Base-by-base conservation (phyloP, 2,113 vertebrate genomes). In the Gobius niger region DNA sequence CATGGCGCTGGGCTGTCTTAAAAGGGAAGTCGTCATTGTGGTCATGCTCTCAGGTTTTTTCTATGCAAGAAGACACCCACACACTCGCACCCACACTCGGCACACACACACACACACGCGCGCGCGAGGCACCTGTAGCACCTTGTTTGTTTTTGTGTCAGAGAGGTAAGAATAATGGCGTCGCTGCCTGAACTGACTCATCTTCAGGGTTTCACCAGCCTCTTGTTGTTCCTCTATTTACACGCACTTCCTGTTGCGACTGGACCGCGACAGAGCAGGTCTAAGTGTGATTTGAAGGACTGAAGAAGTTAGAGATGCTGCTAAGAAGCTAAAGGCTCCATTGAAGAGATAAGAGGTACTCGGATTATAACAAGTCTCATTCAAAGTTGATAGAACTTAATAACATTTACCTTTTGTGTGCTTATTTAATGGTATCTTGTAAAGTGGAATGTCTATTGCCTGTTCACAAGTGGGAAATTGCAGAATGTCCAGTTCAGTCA, bases 191-290 rank as follows among this genome's bases (percentile, higher is more conserved):
- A 52, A 68, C 49, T 67, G 75, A 65, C 70, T 85, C 44, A 77
- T 78, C 14, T 64, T 49, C 53, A 70, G 72, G 40, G 52, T 85
- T 84, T 81, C 78, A 77, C 54, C 67, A 66, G 77, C 56, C 62
- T 68, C 65, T 61, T 51, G 56, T 70, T 86, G 67, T 89, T 91
- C 87, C 90, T 81, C 83, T 90, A 85, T 90, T 89, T 59, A 54
- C 73, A 83, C 49, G 57, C 2, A 46, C 85, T 90, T 91, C 87
- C 90, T 89, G 82, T 88, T 91, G 85, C 73, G 56, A 14, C 41
- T 16, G 51, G 59, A 72, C 70, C 52, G 46, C 11, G 3, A 12
- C 6, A 56, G 54, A 51, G 40, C 47, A 47, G 34, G 8, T 64
- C 13, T 44, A 19, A 63, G 7, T 40, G 19, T 6, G 9, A 57